A percentile compares a stretch with the other conserved stretches of the same genome.
These are phyloP conservation scores for Cervus canadensis DNA, from an alignment of 2,113 vertebrate genomes.

Conservation along the genomic window DNA sequence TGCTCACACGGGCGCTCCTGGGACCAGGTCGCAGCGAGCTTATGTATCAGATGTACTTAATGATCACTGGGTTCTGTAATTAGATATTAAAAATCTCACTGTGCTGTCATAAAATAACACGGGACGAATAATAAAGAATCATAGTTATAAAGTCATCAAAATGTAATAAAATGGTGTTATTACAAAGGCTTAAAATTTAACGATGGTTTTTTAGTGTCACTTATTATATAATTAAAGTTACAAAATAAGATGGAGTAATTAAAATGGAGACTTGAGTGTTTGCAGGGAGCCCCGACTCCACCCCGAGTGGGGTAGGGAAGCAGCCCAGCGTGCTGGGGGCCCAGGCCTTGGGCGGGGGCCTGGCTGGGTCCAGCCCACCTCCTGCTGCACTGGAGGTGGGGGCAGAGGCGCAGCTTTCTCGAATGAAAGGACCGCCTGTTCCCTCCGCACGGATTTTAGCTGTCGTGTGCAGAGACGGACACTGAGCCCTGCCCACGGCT, in stretches of 20 bases:
- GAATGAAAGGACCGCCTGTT: accelerated
- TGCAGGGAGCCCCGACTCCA: accelerated
- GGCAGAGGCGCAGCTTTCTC: accelerated
- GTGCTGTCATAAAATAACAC: constrained; percentile 72
- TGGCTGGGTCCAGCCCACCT: too few species aligned
- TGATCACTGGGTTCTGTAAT: background rate
- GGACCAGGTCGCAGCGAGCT: background rate
- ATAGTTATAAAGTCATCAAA: constrained; percentile 81
- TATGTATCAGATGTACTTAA: background rate
- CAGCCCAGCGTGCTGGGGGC: accelerated
- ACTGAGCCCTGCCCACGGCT: accelerated
- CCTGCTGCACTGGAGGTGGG: accelerated
- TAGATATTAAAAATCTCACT: constrained; percentile 65
- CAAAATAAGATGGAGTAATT: constrained; percentile 68
- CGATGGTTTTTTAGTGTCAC: constrained; percentile 70
- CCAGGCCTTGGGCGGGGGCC: accelerated
- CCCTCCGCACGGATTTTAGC: accelerated
- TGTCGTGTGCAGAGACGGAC: accelerated
- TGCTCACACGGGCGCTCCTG: accelerated
- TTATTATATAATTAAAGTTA: constrained; percentile 77
- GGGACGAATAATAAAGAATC: constrained; percentile 78
- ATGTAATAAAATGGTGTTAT: constrained; percentile 76
- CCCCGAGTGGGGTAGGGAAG: accelerated
- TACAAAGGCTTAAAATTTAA: constrained; percentile 78
- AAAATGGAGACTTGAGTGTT: constrained; percentile 7